A percentile compares a stretch with the other conserved stretches of the same genome.
Conservation (phyloP, 1,140 invertebrate genomes). For the Reticulitermes speratus region DNA sequence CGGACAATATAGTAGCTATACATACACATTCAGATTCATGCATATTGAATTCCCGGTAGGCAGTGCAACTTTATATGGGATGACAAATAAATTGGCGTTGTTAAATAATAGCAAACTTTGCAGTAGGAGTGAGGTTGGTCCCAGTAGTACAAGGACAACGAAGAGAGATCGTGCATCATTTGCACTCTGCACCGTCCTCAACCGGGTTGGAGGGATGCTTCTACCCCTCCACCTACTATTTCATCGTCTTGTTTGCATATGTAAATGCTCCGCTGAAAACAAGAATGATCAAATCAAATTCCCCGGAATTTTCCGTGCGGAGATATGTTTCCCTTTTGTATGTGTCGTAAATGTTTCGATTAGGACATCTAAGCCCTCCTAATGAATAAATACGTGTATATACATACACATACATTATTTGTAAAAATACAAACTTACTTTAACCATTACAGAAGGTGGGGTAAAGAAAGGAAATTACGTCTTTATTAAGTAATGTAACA, state of each 20-base stretch:
- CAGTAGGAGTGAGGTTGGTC: neutral
- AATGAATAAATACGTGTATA: neutral
- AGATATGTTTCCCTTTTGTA: neutral
- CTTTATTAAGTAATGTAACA: no score
- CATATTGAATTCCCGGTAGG: constrained; percentile 4
- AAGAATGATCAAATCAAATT: constrained; percentile 2
- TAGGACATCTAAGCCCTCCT: neutral
- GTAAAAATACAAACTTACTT: no score
- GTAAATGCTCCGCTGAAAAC: neutral
- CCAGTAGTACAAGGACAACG: neutral
- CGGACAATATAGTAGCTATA: neutral
- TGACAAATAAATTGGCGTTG: constrained; percentile 16
- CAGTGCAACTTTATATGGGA: neutral
- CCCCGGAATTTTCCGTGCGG: neutral
- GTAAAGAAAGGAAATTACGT: no score
- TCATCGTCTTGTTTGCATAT: neutral
- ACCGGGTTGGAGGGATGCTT: neutral
- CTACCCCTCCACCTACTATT: neutral
- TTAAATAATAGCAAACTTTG: constrained; percentile 14
- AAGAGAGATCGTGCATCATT: neutral
- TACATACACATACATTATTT: no score
- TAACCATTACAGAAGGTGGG: no score
- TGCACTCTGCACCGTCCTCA: neutral
- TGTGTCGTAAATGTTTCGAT: neutral
- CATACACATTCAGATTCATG: neutral